These are phyloP conservation scores for Lontra canadensis DNA, from an alignment of 2,113 vertebrate species.

Conservation along the genomic window DNA sequence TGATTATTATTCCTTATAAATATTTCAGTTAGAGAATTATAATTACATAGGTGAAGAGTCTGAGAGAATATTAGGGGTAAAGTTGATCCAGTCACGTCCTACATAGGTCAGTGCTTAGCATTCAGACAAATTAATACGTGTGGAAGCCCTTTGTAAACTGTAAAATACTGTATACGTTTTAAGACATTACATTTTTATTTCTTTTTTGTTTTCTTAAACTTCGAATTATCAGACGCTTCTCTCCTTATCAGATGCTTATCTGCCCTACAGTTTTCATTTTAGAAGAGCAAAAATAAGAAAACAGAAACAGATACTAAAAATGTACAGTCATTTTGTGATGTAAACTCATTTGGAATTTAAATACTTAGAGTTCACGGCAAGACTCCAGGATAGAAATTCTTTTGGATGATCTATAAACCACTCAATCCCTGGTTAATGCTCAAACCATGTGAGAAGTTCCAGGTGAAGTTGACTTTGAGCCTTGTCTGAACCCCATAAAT, in stretches of 20 bases:
- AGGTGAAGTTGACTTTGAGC: conserved; percentile 38
- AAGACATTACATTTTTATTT: background rate
- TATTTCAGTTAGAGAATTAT: conserved; percentile 53
- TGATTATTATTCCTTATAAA: conserved; percentile 52
- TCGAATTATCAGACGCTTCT: background rate
- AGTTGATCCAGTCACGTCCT: background rate
- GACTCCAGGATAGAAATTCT: conserved; percentile 65
- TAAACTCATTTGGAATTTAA: conserved; percentile 51
- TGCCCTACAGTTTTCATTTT: conserved; percentile 11
- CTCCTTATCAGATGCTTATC: background rate
- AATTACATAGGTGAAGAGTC: conserved; percentile 41
- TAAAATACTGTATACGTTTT: background rate
- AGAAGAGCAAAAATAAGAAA: conserved; percentile 51
- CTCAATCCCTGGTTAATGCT: conserved; percentile 31
- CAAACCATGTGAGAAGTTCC: conserved; percentile 60
- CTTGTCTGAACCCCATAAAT: conserved; percentile 51
- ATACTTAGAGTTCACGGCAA: conserved; percentile 13
- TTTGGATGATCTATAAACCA: conserved; percentile 64
- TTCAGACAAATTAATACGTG: background rate
- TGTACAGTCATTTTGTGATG: background rate
- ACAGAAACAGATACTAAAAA: conserved; percentile 32
- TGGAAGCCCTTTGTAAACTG: background rate
- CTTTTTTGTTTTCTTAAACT: conserved; percentile 22
- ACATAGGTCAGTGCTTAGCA: background rate
- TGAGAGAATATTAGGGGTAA: conserved; percentile 32